phyloP scores from a whole-genome alignment of 2,797 vertebrate species.

The Podargus strigoides region DNA sequence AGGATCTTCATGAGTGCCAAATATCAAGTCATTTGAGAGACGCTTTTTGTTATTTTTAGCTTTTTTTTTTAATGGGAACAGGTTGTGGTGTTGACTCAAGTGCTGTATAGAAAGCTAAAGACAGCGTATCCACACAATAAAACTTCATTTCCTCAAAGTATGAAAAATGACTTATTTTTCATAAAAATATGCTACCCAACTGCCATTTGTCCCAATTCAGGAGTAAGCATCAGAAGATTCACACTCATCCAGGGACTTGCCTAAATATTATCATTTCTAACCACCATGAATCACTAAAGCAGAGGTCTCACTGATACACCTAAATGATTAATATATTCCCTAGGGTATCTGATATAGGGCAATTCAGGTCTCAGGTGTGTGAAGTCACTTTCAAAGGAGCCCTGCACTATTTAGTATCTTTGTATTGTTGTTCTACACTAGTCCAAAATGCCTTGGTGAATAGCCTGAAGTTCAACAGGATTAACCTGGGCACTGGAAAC shows the following conservation, averaged over 20 bases:
- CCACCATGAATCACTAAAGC: background rate
- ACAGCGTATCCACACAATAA: background rate
- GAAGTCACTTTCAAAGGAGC: background rate
- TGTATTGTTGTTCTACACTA: background rate
- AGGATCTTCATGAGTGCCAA: background rate
- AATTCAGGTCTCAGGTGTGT: background rate
- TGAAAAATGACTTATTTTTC: background rate
- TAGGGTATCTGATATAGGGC: background rate
- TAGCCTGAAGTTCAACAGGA: background rate
- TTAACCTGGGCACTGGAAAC: background rate
- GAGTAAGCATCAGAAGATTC: background rate
- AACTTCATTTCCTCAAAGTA: background rate
- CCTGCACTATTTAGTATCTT: background rate
- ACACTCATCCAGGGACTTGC: background rate
- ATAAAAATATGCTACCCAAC: background rate
- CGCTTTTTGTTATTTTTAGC: background rate
- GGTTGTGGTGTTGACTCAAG: background rate
- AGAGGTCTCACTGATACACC: background rate
- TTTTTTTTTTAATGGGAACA: background rate
- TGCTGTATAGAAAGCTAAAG: background rate
- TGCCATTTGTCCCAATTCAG: background rate
- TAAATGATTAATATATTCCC: background rate
- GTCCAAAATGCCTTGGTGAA: background rate
- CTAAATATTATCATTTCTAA: background rate
- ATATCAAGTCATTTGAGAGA: background rate